A percentile compares a stretch with the other conserved stretches of the same genome.
phyloP scores from a whole-genome alignment of 2,888 invertebrate species.

The Rugalucina vietnamica region DNA sequence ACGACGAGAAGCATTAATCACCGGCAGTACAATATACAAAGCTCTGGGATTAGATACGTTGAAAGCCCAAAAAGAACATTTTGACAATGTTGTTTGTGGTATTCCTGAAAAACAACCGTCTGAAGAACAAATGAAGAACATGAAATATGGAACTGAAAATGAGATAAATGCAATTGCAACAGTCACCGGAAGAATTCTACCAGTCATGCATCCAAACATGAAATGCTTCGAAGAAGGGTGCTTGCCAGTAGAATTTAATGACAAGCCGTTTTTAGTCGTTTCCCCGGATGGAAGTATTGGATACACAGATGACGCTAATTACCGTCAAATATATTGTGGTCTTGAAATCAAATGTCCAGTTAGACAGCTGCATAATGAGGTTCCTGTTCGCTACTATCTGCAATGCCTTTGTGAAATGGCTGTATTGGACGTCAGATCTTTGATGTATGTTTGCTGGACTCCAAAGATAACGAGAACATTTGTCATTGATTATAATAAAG shows the following conservation, averaged over 20 bases:
- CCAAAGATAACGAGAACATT: too few relatives aligned
- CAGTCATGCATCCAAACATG: neutral
- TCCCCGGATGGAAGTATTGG: constrained; percentile 45
- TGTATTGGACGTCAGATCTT: too few relatives aligned
- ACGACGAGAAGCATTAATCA: constrained; percentile 10
- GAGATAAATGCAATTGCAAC: constrained; percentile 34
- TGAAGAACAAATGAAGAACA: neutral
- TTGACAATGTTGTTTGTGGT: neutral
- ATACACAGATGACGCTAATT: too few relatives aligned
- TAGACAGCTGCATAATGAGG: too few relatives aligned
- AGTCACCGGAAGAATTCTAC: constrained; percentile 3
- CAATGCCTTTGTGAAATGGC: too few relatives aligned
- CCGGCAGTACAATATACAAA: constrained; percentile 35
- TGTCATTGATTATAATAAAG: too few relatives aligned
- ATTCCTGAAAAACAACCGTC: neutral
- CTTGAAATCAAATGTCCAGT: too few relatives aligned
- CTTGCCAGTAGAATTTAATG: neutral
- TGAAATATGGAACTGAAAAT: constrained; percentile 25
- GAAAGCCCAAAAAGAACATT: constrained; percentile 26
- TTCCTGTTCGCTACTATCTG: too few relatives aligned
- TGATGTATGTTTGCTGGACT: too few relatives aligned
- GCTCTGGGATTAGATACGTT: constrained; percentile 42
- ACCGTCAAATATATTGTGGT: too few relatives aligned
- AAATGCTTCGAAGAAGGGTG: constrained; percentile 13
- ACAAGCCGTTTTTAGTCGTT: neutral